phyloP scores from a whole-genome alignment of 1,140 invertebrate genomes.

The Magallana angulata region DNA sequence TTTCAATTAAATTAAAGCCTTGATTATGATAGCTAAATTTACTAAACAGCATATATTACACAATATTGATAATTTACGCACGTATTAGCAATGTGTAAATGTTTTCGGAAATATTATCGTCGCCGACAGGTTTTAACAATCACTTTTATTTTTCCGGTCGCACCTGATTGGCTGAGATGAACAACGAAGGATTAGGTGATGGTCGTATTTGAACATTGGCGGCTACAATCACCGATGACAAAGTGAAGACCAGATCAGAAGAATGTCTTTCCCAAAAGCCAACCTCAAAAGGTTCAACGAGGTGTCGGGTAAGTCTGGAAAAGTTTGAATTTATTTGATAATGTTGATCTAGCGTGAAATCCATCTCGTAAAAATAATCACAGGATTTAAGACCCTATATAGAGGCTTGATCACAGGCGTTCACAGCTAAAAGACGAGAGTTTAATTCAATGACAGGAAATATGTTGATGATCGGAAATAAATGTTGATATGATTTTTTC shows the following conservation, averaged over 20 bases:
- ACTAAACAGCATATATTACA: too few relatives aligned
- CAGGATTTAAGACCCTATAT: neutral
- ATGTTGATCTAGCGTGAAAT: neutral
- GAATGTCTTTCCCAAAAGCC: constrained; percentile 61
- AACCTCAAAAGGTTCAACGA: constrained; percentile 61
- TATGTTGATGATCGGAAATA: too few relatives aligned
- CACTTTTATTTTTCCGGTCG: constrained; percentile 11
- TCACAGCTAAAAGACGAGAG: neutral
- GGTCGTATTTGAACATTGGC: constrained; percentile 34
- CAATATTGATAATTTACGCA: too few relatives aligned
- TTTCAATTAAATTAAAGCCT: too few relatives aligned
- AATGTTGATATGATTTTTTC: neutral
- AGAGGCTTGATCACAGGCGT: neutral
- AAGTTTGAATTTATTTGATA: neutral
- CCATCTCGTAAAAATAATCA: too few relatives aligned
- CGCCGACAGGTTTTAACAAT: neutral
- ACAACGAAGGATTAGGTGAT: neutral
- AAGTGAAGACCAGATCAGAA: neutral
- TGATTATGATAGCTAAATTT: too few relatives aligned
- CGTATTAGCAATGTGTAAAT: neutral
- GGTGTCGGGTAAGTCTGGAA: constrained; percentile 46
- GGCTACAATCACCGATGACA: neutral
- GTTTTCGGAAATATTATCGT: constrained; percentile 32
- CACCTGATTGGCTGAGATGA: constrained; percentile 13
- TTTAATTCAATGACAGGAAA: neutral